phyloP scores from a whole-genome alignment of 2,113 vertebrate species.

The Pseudopodoces humilis region DNA sequence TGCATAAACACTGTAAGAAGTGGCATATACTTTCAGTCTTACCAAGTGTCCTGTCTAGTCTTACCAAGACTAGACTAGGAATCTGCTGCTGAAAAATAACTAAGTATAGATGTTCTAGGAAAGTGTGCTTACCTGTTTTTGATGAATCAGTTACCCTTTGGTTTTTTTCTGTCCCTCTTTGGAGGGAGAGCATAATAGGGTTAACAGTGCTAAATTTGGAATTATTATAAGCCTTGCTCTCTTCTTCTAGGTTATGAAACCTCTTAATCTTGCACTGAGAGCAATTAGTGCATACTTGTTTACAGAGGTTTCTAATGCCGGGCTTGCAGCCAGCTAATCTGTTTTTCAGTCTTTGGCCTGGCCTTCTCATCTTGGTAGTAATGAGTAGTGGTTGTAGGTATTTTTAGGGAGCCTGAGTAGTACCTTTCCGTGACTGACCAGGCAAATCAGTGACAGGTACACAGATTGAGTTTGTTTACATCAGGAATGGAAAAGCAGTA shows the following conservation, averaged over 20 bases:
- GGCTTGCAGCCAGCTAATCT: not conserved
- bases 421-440: not conserved
- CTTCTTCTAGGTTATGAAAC: not conserved
- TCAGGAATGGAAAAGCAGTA: not conserved
- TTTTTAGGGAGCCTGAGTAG: not conserved
- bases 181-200: not conserved
- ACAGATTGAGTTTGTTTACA: not conserved
- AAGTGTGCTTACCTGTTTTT: not conserved
- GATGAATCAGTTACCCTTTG: not conserved
- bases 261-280: not conserved
- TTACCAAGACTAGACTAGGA: not conserved
- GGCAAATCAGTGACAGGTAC: not conserved
- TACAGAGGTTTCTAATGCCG: not conserved
- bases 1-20: not conserved
- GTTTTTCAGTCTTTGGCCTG: not conserved
- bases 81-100: not conserved
- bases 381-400: not conserved
- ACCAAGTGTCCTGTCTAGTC: not conserved
- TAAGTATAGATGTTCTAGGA: not conserved
- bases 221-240: not conserved
- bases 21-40: not conserved
- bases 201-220: not conserved
- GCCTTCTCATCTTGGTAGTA: not conserved
- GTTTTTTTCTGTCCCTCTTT: not conserved
- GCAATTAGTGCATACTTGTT: not conserved